These are phyloP conservation scores for Gymnothorax javanicus DNA, from an alignment of 2,797 vertebrate species.

Conservation along the genomic window DNA sequence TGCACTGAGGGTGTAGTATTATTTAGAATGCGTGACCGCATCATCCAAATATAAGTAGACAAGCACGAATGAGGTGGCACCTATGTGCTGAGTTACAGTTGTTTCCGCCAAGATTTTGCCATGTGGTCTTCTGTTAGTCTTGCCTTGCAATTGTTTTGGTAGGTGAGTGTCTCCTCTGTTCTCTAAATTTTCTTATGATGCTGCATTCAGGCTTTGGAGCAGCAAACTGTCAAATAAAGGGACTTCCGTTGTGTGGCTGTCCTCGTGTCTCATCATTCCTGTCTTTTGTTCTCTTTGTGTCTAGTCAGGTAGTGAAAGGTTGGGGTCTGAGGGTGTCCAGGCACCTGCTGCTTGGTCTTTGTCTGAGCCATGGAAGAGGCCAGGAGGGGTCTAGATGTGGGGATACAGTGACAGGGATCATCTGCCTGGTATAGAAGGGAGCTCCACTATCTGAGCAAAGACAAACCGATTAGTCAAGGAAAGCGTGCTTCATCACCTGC, in stretches of 20 bases:
- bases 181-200: not conserved
- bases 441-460: not conserved
- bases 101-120: not conserved
- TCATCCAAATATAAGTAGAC: not conserved
- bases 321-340: not conserved
- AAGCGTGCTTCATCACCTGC: not conserved
- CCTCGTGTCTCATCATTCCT: not conserved
- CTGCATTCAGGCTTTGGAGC: not conserved
- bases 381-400: not conserved
- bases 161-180: not conserved
- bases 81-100: not conserved
- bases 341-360: not conserved
- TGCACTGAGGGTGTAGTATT: not conserved
- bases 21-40: not conserved
- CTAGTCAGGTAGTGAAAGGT: not conserved
- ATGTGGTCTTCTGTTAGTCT: not conserved
- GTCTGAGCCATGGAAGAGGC: not conserved
- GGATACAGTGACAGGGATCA: not conserved
- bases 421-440: not conserved
- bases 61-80: not conserved
- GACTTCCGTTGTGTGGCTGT: constrained; percentile 7
- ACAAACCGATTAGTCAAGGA: not conserved
- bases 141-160: not conserved
- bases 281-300: constrained; percentile 7
- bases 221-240: not conserved